Conservation (phyloP, 64 coral and sea anemone species). For the Montipora sp. region DNA sequence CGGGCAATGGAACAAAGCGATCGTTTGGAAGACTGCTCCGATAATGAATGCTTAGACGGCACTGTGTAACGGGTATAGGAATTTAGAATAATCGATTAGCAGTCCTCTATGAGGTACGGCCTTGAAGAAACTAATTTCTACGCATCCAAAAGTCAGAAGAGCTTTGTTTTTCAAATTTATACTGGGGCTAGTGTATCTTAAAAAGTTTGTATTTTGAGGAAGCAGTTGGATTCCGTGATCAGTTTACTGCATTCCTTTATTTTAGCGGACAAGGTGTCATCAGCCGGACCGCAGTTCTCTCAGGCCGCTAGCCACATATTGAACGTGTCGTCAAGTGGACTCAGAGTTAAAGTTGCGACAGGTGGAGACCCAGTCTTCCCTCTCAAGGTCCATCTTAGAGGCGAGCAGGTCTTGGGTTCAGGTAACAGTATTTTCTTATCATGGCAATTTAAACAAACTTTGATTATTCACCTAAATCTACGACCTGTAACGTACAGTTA, state of each 20-base stretch:
- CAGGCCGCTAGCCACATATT: slow-evolving; percentile 82
- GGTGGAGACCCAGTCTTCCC: slow-evolving; percentile 97
- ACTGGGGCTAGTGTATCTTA: too few species aligned
- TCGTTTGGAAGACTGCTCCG: neutral
- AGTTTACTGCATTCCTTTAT: neutral
- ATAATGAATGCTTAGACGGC: neutral
- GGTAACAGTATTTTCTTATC: slow-evolving; percentile 39
- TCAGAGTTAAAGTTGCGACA: slow-evolving; percentile 96
- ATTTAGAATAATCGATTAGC: neutral
- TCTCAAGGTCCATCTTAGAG: slow-evolving; percentile 79
- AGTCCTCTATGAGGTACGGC: neutral
- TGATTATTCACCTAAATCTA: too few species aligned
- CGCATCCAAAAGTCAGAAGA: too few species aligned
- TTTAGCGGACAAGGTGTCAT: slow-evolving; percentile 70
- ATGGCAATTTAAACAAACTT: neutral
- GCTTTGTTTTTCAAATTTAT: too few species aligned
- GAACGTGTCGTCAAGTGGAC: slow-evolving; percentile 70
- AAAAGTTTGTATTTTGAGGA: neutral
- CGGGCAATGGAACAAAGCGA: too few species aligned
- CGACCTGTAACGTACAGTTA: too few species aligned
- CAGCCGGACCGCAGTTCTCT: slow-evolving; percentile 76
- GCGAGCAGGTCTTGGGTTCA: slow-evolving; percentile 97
- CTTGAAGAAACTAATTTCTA: too few species aligned
- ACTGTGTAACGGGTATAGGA: neutral
- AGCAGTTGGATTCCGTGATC: neutral